phyloP scores from a whole-genome alignment of 2,113 vertebrate genomes.

The Bettongia penicillata region DNA sequence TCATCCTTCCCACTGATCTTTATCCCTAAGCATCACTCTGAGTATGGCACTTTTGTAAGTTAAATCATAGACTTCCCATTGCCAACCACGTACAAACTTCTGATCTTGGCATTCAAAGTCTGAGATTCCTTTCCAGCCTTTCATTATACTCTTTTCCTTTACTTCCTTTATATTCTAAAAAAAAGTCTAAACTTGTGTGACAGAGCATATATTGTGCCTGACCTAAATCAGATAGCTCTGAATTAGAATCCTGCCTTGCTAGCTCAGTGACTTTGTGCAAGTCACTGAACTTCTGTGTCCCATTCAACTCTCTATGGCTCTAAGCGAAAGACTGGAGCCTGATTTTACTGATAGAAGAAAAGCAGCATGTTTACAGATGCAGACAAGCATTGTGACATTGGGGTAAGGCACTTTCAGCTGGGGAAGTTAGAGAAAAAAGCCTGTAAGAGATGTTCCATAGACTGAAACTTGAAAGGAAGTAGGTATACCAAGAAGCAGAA shows the following conservation, averaged over 20 bases:
- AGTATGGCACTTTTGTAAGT: background rate
- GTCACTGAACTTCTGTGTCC: background rate
- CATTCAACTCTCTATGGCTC: background rate
- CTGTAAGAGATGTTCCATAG: background rate
- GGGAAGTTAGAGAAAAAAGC: background rate
- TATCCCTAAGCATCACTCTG: background rate
- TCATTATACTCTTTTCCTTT: background rate
- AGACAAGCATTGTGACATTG: background rate
- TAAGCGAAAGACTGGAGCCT: background rate
- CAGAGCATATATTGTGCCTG: background rate
- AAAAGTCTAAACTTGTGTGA: background rate
- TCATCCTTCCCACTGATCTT: background rate
- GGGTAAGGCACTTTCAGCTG: rapidly evolving
- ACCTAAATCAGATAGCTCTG: background rate
- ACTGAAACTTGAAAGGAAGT: background rate
- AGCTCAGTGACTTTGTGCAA: background rate
- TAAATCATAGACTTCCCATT: background rate
- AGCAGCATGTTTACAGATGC: background rate
- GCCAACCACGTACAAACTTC: background rate
- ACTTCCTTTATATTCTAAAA: background rate
- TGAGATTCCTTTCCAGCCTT: background rate
- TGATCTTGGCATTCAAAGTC: background rate
- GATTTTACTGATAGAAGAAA: background rate
- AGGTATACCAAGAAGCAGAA: background rate
- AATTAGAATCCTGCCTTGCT: background rate